Evolutionary conservation across 2,797 vertebrate genomes (phyloP).

Genomic region (Macroramphosus scolopax): DNA sequence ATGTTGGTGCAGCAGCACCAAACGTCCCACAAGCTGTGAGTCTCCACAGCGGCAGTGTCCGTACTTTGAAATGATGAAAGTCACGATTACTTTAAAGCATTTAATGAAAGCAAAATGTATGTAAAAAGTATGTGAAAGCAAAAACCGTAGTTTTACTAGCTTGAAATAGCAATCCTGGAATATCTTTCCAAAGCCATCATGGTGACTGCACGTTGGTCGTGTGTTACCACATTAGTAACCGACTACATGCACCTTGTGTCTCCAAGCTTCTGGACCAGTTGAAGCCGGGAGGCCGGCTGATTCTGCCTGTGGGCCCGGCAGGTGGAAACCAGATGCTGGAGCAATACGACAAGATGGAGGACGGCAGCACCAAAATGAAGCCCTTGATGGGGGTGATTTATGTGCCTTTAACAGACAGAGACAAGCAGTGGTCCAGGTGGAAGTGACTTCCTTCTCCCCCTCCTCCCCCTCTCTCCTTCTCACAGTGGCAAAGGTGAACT

Average conservation of each 20-base stretch:
- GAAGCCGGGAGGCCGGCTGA: slow-evolving; percentile 96
- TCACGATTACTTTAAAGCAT: too few relatives aligned
- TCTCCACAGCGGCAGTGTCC: slow-evolving; percentile 33
- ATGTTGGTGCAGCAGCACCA: slow-evolving; percentile 95
- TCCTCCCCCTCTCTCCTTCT: slow-evolving; percentile 83
- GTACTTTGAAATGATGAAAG: too few relatives aligned
- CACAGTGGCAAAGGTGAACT: slow-evolving; percentile 91
- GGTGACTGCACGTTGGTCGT: too few relatives aligned
- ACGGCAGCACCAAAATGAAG: slow-evolving; percentile 98
- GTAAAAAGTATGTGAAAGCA: too few relatives aligned
- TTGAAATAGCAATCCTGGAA: too few relatives aligned
- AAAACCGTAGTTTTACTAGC: too few relatives aligned
- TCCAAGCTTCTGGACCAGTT: slow-evolving; percentile 94
- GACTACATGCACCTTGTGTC: rapidly evolving
- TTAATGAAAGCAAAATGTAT: too few relatives aligned
- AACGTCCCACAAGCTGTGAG: slow-evolving; percentile 95
- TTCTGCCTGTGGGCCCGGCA: slow-evolving; percentile 95
- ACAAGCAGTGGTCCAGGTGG: slow-evolving; percentile 99
- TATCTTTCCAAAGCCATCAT: too few relatives aligned
- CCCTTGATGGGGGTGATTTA: slow-evolving; percentile 99
- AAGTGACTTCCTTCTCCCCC: slow-evolving; percentile 97
- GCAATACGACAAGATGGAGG: slow-evolving; percentile 97
- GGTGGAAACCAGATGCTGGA: slow-evolving; percentile 99
- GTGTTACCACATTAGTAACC: too few relatives aligned
- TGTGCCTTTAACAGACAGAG: slow-evolving; percentile 99